Base-by-base conservation (phyloP, 2,113 vertebrate genomes). In the Murina feae region DNA sequence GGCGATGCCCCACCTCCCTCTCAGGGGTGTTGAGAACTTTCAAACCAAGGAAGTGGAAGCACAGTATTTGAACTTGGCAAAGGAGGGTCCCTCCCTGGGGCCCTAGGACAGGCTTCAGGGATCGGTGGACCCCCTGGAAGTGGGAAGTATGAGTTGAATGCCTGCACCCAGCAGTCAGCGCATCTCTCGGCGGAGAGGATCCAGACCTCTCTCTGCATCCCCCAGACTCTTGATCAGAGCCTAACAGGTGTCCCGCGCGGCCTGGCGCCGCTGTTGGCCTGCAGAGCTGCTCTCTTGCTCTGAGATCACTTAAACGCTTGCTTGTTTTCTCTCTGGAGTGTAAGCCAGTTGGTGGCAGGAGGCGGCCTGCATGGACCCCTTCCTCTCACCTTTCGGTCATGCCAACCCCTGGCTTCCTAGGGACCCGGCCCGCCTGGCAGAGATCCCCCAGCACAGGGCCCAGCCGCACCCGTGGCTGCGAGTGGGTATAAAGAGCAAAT, bases 231-330 rank as follows among this genome's bases (percentile, higher is more conserved):
- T n/a, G n/a, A n/a, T n/a, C n/a, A n/a, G n/a, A n/a, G n/a, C n/a
- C n/a, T 71, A 9, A 2, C 35, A 2, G 47, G 7, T 6, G 14
- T 30, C 1, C 6, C 13, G 13, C 0, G 2, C 9, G 30, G 68
- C 6, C 7, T 2, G 21, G 28, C 30, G 23, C 21, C 39, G 28
- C 37, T 20, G 0, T 28, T 49, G 8, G 30, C 32, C 44, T 85
- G 84, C 5, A 5, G 58, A 32, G 10, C 20, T 16, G n/a, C 37
- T 69, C 18, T 66, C 63, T 74, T 25, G 82, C 53, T 79, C 44
- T 81, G 53, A 74, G n/a, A 13, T 44, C 35, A 1, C 39, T 74
- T 51, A 82, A 42, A 81, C 81, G 21, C 58, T 51, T 71, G 69
- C 75, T 65, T 8, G 1, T 35, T 72, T 68, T 13, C 53, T 74